Conservation (phyloP, 2,888 invertebrate species). For the Tetanocera ferruginea region DNA sequence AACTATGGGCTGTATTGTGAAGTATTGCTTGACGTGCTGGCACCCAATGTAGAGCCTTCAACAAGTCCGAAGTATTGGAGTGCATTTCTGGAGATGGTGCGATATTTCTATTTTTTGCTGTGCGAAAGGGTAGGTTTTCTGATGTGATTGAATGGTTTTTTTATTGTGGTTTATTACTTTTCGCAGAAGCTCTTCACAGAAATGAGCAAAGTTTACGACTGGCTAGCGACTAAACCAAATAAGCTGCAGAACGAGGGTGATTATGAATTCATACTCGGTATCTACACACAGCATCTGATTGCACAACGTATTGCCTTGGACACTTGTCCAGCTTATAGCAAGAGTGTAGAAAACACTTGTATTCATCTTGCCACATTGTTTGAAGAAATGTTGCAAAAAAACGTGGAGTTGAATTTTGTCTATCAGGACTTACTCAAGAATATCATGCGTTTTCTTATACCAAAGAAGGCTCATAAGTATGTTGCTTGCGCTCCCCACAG, state of each 20-base stretch:
- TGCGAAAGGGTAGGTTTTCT: constrained; percentile 50
- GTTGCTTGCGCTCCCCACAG: constrained; percentile 48
- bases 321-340: constrained; percentile 4
- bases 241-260: constrained; percentile 53
- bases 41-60: constrained; percentile 51
- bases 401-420: constrained; percentile 41
- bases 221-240: constrained; percentile 48
- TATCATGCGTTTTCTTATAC: constrained; percentile 50
- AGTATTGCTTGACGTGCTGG: constrained; percentile 50
- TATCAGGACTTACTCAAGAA: constrained; percentile 50
- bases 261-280: constrained; percentile 51
- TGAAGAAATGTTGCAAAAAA: constrained; percentile 48
- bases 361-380: constrained; percentile 53
- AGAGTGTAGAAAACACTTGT: constrained; percentile 42
- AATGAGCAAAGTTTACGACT: constrained; percentile 51
- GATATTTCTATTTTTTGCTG: constrained; percentile 56
- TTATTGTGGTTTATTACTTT: not conserved
- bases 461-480: constrained; percentile 47
- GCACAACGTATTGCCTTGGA: constrained; percentile 45
- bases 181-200: constrained; percentile 49
- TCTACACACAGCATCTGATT: constrained; percentile 54
- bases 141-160: not conserved
- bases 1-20: constrained; percentile 56
- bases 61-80: constrained; percentile 53
- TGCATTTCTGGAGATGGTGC: constrained; percentile 52